Evolutionary conservation across 2,888 invertebrate species (phyloP).

Genomic region (Dynastes grantii): DNA sequence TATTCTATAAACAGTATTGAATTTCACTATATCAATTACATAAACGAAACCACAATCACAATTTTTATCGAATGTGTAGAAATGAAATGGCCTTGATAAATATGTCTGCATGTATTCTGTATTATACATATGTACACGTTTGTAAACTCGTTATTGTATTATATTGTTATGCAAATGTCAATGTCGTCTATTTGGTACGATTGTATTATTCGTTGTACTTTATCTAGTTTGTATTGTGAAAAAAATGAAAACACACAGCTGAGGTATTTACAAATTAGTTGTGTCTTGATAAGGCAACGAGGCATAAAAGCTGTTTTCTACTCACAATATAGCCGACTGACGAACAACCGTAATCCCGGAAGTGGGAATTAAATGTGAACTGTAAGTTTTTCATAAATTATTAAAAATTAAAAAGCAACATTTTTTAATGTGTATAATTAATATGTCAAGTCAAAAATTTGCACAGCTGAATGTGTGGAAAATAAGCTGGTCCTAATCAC

Average conservation of each 20-base stretch:
- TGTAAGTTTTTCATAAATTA: too few species aligned
- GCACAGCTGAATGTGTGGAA: too few species aligned
- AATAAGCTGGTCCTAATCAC: too few species aligned
- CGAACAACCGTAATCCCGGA: too few species aligned
- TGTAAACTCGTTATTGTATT: slow-evolving; percentile 33
- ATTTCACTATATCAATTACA: slow-evolving; percentile 3
- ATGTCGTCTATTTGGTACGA: slow-evolving; percentile 23
- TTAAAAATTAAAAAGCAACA: too few species aligned
- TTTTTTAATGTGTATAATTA: too few species aligned
- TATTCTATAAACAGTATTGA: slow-evolving; percentile 3
- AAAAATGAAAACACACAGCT: not conserved
- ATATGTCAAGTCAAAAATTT: too few species aligned
- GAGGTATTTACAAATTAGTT: too few species aligned
- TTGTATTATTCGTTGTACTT: not conserved
- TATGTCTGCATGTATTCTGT: slow-evolving; percentile 35
- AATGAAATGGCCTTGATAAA: slow-evolving; percentile 32
- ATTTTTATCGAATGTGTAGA: slow-evolving; percentile 27
- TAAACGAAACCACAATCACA: slow-evolving; percentile 15
- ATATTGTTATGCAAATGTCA: slow-evolving; percentile 42
- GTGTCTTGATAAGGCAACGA: too few species aligned
- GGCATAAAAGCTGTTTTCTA: too few species aligned
- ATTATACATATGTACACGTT: slow-evolving; percentile 25
- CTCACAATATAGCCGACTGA: too few species aligned
- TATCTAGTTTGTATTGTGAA: not conserved
- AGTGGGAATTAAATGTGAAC: too few species aligned